Evolutionary conservation across 2,797 vertebrate species (phyloP).

Genomic region (Tenualosa ilisha): DNA sequence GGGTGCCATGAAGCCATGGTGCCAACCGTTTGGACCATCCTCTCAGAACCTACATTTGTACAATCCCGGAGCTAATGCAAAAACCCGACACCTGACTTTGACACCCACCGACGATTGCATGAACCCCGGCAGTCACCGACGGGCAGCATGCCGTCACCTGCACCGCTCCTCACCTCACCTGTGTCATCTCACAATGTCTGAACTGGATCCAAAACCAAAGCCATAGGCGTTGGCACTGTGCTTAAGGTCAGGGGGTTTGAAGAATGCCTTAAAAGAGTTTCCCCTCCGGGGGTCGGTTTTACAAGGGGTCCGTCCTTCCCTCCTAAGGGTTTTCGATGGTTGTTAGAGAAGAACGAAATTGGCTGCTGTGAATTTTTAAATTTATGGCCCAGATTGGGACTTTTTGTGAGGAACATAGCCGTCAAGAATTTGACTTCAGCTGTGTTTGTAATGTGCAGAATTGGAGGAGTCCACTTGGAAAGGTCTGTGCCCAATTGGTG

Average conservation of each 20-base stretch:
- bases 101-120: slow-evolving; percentile 43
- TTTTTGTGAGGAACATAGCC: not conserved
- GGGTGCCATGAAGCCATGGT: not conserved
- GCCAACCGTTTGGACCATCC: slow-evolving; percentile 19
- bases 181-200: slow-evolving; percentile 59
- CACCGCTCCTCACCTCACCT: slow-evolving; percentile 51
- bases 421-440: not conserved
- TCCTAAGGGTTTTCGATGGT: slow-evolving; percentile 44
- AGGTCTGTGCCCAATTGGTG: not conserved
- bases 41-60: slow-evolving; percentile 28
- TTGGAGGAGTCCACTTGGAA: not conserved
- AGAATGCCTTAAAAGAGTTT: slow-evolving; percentile 73
- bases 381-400: not conserved
- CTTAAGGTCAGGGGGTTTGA: slow-evolving; percentile 54
- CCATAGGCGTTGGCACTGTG: slow-evolving; percentile 53
- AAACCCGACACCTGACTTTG: not conserved
- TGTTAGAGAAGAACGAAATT: slow-evolving; percentile 12
- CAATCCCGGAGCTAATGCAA: slow-evolving; percentile 39
- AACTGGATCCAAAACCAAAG: slow-evolving; percentile 66
- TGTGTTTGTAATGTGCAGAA: not conserved
- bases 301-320: slow-evolving; percentile 45
- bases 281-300: slow-evolving; percentile 63
- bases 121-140: slow-evolving; percentile 44
- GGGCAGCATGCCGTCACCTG: slow-evolving; percentile 61
- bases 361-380: not conserved